Conservation (phyloP, 2,113 vertebrate species). For the Oryzias melastigma region DNA sequence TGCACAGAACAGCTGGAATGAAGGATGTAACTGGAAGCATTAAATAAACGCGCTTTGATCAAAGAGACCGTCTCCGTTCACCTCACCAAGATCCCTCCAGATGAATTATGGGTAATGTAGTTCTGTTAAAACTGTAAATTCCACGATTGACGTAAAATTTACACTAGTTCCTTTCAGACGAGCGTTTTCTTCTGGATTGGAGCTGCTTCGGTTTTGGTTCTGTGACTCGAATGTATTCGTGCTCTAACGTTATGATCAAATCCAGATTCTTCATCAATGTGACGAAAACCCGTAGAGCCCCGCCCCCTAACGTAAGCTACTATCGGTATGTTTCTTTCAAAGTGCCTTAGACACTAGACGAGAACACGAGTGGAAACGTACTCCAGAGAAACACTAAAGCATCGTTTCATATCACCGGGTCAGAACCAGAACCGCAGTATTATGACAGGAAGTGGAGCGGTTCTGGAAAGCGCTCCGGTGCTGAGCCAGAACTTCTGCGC, state of each 20-base stretch:
- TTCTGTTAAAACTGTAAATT: no score
- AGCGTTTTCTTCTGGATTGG: no score
- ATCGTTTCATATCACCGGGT: slow-evolving; percentile 75
- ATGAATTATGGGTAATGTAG: slow-evolving; percentile 12
- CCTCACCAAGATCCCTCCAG: background rate
- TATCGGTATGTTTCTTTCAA: slow-evolving; percentile 83
- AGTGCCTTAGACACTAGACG: slow-evolving; percentile 98
- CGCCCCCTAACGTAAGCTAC: slow-evolving; percentile 34
- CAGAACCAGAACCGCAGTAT: slow-evolving; percentile 82
- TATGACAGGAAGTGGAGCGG: slow-evolving; percentile 74
- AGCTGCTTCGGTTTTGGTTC: no score
- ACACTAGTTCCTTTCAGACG: no score
- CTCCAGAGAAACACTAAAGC: slow-evolving; percentile 48
- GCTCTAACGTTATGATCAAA: slow-evolving; percentile 24
- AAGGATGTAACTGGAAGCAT: slow-evolving; percentile 33
- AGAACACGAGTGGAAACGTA: slow-evolving; percentile 69
- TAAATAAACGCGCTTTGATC: background rate
- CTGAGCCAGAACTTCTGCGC: slow-evolving; percentile 1
- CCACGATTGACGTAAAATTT: no score
- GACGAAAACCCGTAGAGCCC: background rate
- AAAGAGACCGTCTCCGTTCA: no score
- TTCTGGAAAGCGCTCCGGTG: slow-evolving; percentile 9
- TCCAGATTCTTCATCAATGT: background rate
- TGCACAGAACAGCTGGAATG: slow-evolving; percentile 31
- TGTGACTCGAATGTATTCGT: slow-evolving; percentile 17